These are phyloP conservation scores for Eucera pruinosa DNA, from an alignment of 2,888 invertebrate species.

Conservation along the genomic window DNA sequence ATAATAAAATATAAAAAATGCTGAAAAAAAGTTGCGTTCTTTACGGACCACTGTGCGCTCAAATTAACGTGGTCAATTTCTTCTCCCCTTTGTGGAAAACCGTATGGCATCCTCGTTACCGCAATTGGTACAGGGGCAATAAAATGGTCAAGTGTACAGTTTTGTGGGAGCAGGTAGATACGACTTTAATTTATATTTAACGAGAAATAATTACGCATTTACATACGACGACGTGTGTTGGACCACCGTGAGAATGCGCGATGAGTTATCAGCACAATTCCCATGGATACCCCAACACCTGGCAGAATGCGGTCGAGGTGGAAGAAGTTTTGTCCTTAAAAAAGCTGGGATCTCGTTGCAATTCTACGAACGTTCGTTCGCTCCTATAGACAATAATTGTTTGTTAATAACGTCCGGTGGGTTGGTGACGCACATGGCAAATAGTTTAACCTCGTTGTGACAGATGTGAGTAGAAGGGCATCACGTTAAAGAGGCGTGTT, in stretches of 20 bases:
- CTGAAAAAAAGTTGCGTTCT: no score
- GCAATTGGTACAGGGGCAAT: no score
- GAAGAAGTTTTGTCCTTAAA: conserved; percentile 77
- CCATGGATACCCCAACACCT: conserved; percentile 83
- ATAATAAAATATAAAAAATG: no score
- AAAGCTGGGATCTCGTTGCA: conserved; percentile 59
- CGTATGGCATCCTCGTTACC: no score
- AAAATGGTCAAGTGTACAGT: no score
- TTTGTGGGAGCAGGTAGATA: background rate
- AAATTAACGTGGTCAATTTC: no score
- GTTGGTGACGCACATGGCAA: conserved; percentile 76
- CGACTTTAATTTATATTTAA: conserved; percentile 36
- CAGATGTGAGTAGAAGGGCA: conserved; percentile 74
- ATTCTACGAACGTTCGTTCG: conserved; percentile 48
- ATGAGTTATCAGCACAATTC: conserved; percentile 83
- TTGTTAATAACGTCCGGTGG: conserved; percentile 79
- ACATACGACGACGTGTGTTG: conserved; percentile 61
- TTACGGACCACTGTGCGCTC: no score
- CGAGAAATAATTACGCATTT: conserved; percentile 60
- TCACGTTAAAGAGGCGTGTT: conserved; percentile 28
- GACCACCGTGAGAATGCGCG: conserved; percentile 82
- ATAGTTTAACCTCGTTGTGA: conserved; percentile 75
- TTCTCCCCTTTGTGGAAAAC: no score
- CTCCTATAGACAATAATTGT: conserved; percentile 77
- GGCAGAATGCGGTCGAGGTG: conserved; percentile 73